A percentile compares a stretch with the other conserved stretches of the same genome.
phyloP scores from a whole-genome alignment of 2,888 invertebrate genomes.

The Pandemis corylana region DNA sequence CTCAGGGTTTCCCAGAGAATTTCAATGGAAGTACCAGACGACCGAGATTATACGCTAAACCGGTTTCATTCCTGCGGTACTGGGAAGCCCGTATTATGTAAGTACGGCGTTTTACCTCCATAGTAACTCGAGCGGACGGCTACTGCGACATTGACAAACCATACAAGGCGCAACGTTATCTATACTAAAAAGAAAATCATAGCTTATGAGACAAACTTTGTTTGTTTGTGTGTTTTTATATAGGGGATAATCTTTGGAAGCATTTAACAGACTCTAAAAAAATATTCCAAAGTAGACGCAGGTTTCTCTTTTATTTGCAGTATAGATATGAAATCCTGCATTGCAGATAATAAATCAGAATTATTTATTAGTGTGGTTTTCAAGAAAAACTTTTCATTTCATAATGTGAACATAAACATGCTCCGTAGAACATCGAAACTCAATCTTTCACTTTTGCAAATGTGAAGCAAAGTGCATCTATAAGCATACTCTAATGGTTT shows the following conservation, averaged over 20 bases:
- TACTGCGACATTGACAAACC: not conserved
- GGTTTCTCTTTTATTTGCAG: no score
- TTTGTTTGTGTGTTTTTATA: no score
- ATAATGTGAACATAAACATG: not conserved
- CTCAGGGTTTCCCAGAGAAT: conserved; percentile 20
- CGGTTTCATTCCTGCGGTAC: conserved; percentile 14
- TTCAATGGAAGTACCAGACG: conserved; percentile 18
- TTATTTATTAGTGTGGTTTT: not conserved
- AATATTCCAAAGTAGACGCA: no score
- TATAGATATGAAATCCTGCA: not conserved
- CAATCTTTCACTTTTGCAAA: not conserved
- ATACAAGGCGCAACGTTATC: not conserved
- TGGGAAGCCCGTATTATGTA: conserved; percentile 3
- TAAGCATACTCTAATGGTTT: conserved; percentile 51
- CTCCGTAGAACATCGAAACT: not conserved
- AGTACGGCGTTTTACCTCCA: not conserved
- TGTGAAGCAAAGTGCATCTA: conserved; percentile 46
- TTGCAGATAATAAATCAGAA: not conserved
- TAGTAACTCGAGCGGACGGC: not conserved
- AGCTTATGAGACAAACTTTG: no score
- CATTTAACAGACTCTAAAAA: no score
- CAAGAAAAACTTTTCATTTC: not conserved
- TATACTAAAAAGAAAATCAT: not conserved
- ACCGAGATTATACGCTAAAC: conserved; percentile 21
- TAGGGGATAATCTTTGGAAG: no score